Percentiles rank a stretch among this genome's conserved stretches.
phyloP scores from a whole-genome alignment of 2,113 vertebrate species.

The Pontoporia blainvillei region DNA sequence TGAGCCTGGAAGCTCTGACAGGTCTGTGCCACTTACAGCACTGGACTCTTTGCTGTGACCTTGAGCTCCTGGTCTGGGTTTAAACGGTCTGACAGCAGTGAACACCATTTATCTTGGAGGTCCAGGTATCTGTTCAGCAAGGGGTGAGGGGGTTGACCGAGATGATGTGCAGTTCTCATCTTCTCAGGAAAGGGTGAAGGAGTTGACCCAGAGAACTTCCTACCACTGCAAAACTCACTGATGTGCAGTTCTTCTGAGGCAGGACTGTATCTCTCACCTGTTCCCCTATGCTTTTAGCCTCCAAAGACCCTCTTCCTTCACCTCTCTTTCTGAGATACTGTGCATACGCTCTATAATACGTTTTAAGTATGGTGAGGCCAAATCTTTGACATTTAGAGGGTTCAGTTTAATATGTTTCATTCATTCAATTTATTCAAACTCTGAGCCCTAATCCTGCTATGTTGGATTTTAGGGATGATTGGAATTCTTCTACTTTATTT shows the following conservation, averaged over 20 bases:
- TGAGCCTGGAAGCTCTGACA: neutral
- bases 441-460: neutral
- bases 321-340: neutral
- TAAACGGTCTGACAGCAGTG: neutral
- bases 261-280: rapidly evolving
- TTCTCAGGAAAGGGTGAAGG: neutral
- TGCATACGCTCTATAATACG: neutral
- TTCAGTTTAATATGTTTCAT: neutral
- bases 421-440: too few relatives aligned
- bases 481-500: neutral
- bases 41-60: neutral
- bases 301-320: too few relatives aligned
- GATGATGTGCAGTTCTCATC: neutral
- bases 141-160: rapidly evolving
- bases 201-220: neutral
- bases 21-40: rapidly evolving
- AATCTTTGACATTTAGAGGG: neutral
- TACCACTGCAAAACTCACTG: neutral
- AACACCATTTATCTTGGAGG: neutral
- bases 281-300: rapidly evolving
- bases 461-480: neutral
- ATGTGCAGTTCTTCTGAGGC: neutral
- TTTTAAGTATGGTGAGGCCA: neutral
- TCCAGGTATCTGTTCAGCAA: neutral
- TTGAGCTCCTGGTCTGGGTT: neutral